Percentiles rank a stretch among this genome's conserved stretches.
phyloP scores from a whole-genome alignment of 1,140 invertebrate genomes.

The Caerostris extrusa region DNA sequence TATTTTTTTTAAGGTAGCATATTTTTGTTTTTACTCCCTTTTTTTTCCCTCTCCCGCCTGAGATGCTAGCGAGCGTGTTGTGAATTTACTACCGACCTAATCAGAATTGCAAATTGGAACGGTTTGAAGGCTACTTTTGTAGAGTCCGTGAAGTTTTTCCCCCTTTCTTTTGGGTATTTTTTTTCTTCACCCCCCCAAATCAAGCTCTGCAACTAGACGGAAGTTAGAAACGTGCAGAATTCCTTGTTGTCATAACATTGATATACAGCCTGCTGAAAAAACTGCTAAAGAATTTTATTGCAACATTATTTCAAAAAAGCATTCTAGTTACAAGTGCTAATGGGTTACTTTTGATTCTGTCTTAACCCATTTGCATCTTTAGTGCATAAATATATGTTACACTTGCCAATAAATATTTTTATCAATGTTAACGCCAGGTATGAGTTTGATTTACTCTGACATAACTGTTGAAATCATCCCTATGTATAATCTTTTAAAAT shows the following conservation, averaged over 20 bases:
- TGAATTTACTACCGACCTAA: background rate
- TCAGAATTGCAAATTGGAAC: background rate
- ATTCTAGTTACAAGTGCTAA: too few relatives aligned
- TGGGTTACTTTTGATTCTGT: too few relatives aligned
- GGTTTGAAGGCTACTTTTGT: background rate
- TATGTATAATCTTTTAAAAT: too few relatives aligned
- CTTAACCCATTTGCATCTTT: too few relatives aligned
- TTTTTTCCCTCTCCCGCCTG: background rate
- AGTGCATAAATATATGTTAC: too few relatives aligned
- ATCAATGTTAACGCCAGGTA: too few relatives aligned
- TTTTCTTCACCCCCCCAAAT: background rate
- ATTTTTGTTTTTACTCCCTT: background rate
- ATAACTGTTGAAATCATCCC: too few relatives aligned
- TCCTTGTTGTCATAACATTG: background rate
- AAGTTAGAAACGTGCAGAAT: background rate
- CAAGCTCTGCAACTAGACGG: background rate
- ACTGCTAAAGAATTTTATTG: too few relatives aligned
- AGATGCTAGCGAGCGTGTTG: background rate
- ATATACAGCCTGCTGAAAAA: too few relatives aligned
- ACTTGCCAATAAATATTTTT: too few relatives aligned
- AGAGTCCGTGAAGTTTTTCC: background rate
- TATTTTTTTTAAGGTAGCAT: slow-evolving; percentile 17
- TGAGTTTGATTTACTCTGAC: too few relatives aligned
- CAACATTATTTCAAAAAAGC: too few relatives aligned
- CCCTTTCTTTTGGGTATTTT: background rate